These are phyloP conservation scores for Patella vulgata DNA, from an alignment of 1,140 invertebrate genomes.

Conservation along the genomic window DNA sequence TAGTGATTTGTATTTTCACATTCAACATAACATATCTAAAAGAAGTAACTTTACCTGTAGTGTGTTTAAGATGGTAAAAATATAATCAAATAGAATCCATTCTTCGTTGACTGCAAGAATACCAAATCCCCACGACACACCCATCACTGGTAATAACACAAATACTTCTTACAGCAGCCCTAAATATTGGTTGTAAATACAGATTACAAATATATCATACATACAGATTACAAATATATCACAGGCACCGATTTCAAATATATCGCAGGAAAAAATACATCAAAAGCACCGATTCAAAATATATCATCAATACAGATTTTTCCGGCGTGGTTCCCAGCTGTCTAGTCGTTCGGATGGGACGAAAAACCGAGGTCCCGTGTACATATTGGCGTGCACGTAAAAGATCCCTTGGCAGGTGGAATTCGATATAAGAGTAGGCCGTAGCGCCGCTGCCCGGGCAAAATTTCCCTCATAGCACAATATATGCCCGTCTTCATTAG, in stretches of 20 bases:
- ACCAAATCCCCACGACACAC: conserved; percentile 44
- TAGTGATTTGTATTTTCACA: too few relatives aligned
- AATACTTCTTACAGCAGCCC: conserved; percentile 31
- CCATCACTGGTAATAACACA: conserved; percentile 36
- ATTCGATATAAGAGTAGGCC: too few relatives aligned
- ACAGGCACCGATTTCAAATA: neutral
- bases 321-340: neutral
- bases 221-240: neutral
- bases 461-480: too few relatives aligned
- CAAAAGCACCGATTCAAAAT: neutral
- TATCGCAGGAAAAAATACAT: neutral
- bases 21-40: too few relatives aligned
- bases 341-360: too few relatives aligned
- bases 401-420: too few relatives aligned
- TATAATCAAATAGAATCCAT: conserved; percentile 40
- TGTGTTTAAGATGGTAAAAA: conserved; percentile 44
- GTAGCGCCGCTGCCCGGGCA: too few relatives aligned
- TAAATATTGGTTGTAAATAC: conserved; percentile 4
- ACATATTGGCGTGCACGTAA: too few relatives aligned
- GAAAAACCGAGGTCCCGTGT: too few relatives aligned
- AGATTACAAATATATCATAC: neutral
- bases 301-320: neutral
- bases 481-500: too few relatives aligned
- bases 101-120: conserved; percentile 41
- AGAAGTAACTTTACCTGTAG: conserved; percentile 36